Conservation (phyloP, 2,113 vertebrate species). For the Gasterosteus aculeatus region DNA sequence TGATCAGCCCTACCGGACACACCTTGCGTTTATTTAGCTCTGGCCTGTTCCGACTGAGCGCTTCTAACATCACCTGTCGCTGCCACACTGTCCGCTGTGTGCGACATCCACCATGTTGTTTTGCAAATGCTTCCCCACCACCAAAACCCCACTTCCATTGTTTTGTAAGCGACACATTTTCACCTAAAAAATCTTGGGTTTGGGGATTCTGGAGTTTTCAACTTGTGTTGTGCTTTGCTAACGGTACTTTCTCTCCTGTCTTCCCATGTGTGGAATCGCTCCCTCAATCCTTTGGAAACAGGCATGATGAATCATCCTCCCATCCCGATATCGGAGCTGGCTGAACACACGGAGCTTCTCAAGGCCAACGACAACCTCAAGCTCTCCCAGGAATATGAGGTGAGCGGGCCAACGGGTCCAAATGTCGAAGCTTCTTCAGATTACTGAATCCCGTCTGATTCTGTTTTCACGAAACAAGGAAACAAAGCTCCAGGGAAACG, state of each 20-base stretch:
- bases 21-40: conserved; percentile 66
- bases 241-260: conserved; percentile 26
- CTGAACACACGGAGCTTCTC: conserved; percentile 95
- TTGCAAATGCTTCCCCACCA: conserved; percentile 68
- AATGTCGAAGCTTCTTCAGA: conserved; percentile 19
- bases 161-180: conserved; percentile 33
- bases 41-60: conserved; percentile 67
- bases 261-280: conserved; percentile 25
- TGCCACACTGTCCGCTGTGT: conserved; percentile 28
- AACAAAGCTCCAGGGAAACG: conserved; percentile 1
- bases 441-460: conserved; percentile 51
- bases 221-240: conserved; percentile 9
- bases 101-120: conserved; percentile 46
- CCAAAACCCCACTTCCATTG: conserved; percentile 55
- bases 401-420: conserved; percentile 68
- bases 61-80: conserved; percentile 45
- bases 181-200: not conserved
- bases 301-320: conserved; percentile 98
- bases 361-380: conserved; percentile 99
- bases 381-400: conserved; percentile 98
- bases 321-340: conserved; percentile 93
- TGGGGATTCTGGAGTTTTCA: conserved; percentile 2
- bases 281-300: conserved; percentile 65
- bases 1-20: conserved; percentile 10
- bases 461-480: conserved; percentile 28